A percentile compares a stretch with the other conserved stretches of the same genome.
These are phyloP conservation scores for Enteromius argenteus DNA, from an alignment of 2,797 vertebrate species.

Conservation along the genomic window DNA sequence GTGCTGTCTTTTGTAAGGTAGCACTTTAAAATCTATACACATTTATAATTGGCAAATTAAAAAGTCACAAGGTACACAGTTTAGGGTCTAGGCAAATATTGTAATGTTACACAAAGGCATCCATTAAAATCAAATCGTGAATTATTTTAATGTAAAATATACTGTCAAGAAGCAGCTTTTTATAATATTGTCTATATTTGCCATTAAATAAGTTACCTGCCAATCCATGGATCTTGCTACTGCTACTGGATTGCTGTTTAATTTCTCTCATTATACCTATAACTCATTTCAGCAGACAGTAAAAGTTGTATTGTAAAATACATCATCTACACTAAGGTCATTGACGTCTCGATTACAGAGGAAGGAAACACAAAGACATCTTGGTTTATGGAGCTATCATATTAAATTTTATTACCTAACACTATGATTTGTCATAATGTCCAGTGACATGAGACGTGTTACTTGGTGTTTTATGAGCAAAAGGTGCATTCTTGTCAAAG, in stretches of 20 bases:
- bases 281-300: constrained; percentile 33
- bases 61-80: constrained; percentile 40
- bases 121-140: background rate
- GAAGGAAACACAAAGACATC: constrained; percentile 54
- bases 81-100: background rate
- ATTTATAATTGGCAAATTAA: constrained; percentile 84
- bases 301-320: constrained; percentile 40
- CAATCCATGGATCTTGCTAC: background rate
- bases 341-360: constrained; percentile 37
- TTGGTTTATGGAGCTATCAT: constrained; percentile 63
- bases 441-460: constrained; percentile 32
- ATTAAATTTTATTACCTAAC: constrained; percentile 52
- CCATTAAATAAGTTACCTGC: background rate
- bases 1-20: constrained; percentile 77
- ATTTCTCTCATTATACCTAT: constrained; percentile 43
- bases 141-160: background rate
- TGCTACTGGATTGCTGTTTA: constrained; percentile 40
- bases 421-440: constrained; percentile 47
- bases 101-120: background rate
- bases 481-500: constrained; percentile 22
- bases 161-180: background rate
- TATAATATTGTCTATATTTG: constrained; percentile 1
- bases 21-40: constrained; percentile 83
- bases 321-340: constrained; percentile 51
- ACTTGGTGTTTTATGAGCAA: constrained; percentile 39